Evolutionary conservation across 2,888 invertebrate genomes (phyloP), one percentile per base, ranked within the genome.

Genomic region (Nebria salina): DNA sequence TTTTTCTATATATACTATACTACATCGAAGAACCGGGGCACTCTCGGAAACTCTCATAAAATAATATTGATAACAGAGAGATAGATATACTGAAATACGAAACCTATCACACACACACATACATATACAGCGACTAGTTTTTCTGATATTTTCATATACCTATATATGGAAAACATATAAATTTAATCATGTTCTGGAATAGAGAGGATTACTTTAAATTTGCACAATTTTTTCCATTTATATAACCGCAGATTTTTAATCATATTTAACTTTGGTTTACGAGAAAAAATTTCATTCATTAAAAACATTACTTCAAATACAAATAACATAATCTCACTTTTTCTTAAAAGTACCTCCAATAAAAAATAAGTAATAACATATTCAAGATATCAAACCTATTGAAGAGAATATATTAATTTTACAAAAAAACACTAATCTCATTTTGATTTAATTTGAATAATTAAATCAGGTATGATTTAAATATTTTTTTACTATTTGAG

Each of bases 41-140:
- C 77, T 77, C 20, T 34, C 64, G 78, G 78, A 78, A 78, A 73
- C 78, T 65, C 78, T 78, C 73, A 65, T 78, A 78, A 78, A 78
- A 78, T 78, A 72, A 78, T 78, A 78, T 78, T 78, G 78, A 78
- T 73, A 73, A 78, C 77, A 64, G 72, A 70, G 72, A 66, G 66
- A 66, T 13, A 66, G 72, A 77, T 77, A 77, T 64, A 54, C 72
- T 72, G 72, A 72, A 73, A 78, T 78, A 78, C 78, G 65, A 72
- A 78, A 76, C 76, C 43, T 76, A 54, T 76, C 54, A 7, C 54
- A 54, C 54, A 54, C 54, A 54, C 6, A 54, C 54, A 54, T 13
- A 54, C 54, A 3, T 34, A 34, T 34, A 54, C 54, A 8, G 13
- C 54, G 8, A 54, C 54, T 54, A 54, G 54, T 11, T 54, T 54